Evolutionary conservation across 1,140 invertebrate genomes (phyloP).

Genomic region (Bombus vancouverensis): DNA sequence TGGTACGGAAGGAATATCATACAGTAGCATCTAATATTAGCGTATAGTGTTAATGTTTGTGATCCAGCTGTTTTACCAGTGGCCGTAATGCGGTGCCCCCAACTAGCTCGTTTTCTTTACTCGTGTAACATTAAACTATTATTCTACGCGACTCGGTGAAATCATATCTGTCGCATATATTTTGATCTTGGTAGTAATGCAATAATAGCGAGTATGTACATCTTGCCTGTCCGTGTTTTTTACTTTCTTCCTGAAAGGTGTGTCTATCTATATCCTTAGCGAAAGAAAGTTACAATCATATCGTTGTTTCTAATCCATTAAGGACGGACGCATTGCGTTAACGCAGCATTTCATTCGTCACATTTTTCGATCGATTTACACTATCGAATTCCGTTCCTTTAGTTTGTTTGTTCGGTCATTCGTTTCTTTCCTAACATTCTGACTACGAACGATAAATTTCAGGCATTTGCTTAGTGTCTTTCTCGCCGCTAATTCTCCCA

Average conservation of each 20-base stretch:
- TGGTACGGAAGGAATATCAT: too few relatives aligned
- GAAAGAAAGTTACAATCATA: background rate
- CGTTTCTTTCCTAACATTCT: too few relatives aligned
- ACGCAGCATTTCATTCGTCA: background rate
- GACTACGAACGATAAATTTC: background rate
- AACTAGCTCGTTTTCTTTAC: constrained; percentile 21
- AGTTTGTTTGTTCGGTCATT: too few relatives aligned
- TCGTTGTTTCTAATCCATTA: background rate
- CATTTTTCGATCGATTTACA: background rate
- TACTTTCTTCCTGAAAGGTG: background rate
- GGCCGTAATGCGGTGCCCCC: background rate
- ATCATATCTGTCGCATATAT: constrained; percentile 33
- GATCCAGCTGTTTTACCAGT: background rate
- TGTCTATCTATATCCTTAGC: background rate
- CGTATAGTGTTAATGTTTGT: background rate
- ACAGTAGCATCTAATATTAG: background rate
- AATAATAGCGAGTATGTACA: constrained; percentile 12
- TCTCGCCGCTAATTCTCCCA: background rate
- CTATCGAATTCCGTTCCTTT: background rate
- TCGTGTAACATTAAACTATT: constrained; percentile 50
- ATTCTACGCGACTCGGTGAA: constrained; percentile 42
- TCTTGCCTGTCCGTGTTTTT: background rate
- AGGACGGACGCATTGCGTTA: too few relatives aligned
- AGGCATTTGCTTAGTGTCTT: background rate
- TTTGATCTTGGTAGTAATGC: constrained; percentile 27